Conservation (phyloP, 2,113 vertebrate genomes). For the Austrofundulus limnaeus region DNA sequence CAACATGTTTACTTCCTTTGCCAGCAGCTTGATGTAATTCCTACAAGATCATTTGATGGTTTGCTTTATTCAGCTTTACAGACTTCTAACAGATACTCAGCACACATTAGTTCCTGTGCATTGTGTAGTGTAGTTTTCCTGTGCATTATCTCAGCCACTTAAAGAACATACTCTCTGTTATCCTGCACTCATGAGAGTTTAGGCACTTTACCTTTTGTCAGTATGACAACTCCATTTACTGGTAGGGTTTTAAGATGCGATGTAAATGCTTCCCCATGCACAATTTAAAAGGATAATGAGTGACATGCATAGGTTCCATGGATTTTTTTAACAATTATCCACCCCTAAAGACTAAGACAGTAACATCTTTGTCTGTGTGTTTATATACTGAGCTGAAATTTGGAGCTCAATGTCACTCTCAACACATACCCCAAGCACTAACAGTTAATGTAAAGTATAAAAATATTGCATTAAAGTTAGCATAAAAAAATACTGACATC, state of each 20-base stretch:
- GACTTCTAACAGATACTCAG: not conserved
- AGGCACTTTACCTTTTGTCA: not conserved
- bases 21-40: not conserved
- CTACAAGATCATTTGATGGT: not conserved
- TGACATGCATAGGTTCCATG: too few relatives aligned
- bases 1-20: not conserved
- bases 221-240: not conserved
- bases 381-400: too few relatives aligned
- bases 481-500: too few relatives aligned
- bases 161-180: not conserved
- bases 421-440: too few relatives aligned
- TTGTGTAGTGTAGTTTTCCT: not conserved
- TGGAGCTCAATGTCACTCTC: too few relatives aligned
- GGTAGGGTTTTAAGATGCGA: not conserved
- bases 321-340: too few relatives aligned
- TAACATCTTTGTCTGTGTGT: too few relatives aligned
- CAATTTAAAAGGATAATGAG: not conserved
- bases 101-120: constrained; percentile 12
- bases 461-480: too few relatives aligned
- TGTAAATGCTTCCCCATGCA: not conserved
- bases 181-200: not conserved
- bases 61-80: not conserved
- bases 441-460: too few relatives aligned
- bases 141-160: not conserved
- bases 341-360: too few relatives aligned